Evolutionary conservation across 2,113 vertebrate genomes (phyloP), one percentile per base, ranked within the genome.

Genomic region (Formicarius rufipectus): DNA sequence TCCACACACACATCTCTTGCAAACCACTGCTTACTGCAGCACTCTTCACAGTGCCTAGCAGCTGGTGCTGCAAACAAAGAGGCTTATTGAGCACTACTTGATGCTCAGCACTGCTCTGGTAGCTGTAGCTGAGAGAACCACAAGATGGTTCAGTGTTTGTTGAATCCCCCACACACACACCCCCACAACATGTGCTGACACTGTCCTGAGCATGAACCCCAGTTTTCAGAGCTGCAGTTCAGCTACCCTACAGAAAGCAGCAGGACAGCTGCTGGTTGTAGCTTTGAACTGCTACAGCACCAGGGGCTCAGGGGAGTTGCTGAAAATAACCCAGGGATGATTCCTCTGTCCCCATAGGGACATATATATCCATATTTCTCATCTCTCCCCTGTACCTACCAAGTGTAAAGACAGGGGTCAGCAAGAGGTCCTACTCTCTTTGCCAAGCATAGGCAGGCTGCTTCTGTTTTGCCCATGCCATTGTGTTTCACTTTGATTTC

Each of bases 61-160:
- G 94, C 93, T 97, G 96, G 47, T 82, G 80, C 89, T 81, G 77
- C 1, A 3, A 91, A 94, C 93, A 95, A 95, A 95, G 93, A 28
- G 68, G 50, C 60, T 93, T 67, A 87, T 77, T 95, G 91, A 95
- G 71, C 75, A 4, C 21, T 89, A 52, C 91, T 31, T 39, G 71
- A 44, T 76, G 90, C 84, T 88, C 67, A 62, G 50, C 82, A 14
- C 58, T 74, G 87, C 67, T 83, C 81, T 80, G 91, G 58, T 90
- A 77, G 84, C 78, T 85, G 84, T 18, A 55, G 77, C 62, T 31
- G 81, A 52, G 62, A 62, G 40, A 89, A 39, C 50, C 19, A 24
- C 35, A 8, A 24, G 69, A 80, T 66, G 77, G 92, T 87, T 96
- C 94, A 85, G 75, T 91, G 81, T 79, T 62, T 95, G 80, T 59